Conservation (phyloP, 2,797 vertebrate species). For the Anabacerthia variegaticeps region DNA sequence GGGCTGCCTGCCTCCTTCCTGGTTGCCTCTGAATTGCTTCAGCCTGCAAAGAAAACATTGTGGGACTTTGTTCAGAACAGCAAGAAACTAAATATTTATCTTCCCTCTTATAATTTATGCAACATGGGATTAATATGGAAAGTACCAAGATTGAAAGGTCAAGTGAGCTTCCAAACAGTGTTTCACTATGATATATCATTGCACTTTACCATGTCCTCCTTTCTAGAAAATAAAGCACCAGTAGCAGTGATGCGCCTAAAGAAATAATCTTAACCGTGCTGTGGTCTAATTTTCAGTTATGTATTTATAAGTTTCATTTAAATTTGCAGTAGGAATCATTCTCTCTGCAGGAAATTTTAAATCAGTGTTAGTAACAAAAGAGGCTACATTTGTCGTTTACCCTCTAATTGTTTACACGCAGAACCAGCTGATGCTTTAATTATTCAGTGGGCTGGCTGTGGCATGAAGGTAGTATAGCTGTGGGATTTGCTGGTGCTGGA, state of each 20-base stretch:
- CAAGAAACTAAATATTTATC: slow-evolving; percentile 71
- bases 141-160: slow-evolving; percentile 54
- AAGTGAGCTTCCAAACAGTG: slow-evolving; percentile 49
- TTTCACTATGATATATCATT: slow-evolving; percentile 37
- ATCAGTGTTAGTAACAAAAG: neutral
- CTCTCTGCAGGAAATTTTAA: neutral
- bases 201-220: neutral
- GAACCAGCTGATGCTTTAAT: slow-evolving; percentile 7
- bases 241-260: neutral
- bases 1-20: slow-evolving; percentile 33
- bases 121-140: slow-evolving; percentile 62
- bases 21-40: slow-evolving; percentile 30
- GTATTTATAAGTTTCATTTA: neutral
- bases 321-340: neutral
- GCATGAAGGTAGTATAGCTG: neutral
- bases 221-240: slow-evolving; percentile 21
- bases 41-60: slow-evolving; percentile 55
- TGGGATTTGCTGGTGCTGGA: neutral
- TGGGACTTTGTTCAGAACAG: slow-evolving; percentile 54
- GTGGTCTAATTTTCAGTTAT: neutral
- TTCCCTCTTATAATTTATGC: slow-evolving; percentile 58
- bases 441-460: neutral
- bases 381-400: neutral
- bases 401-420: neutral
- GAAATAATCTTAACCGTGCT: neutral